Evolutionary conservation across 2,888 invertebrate genomes (phyloP).

Genomic region (Sminthurides aquaticus): DNA sequence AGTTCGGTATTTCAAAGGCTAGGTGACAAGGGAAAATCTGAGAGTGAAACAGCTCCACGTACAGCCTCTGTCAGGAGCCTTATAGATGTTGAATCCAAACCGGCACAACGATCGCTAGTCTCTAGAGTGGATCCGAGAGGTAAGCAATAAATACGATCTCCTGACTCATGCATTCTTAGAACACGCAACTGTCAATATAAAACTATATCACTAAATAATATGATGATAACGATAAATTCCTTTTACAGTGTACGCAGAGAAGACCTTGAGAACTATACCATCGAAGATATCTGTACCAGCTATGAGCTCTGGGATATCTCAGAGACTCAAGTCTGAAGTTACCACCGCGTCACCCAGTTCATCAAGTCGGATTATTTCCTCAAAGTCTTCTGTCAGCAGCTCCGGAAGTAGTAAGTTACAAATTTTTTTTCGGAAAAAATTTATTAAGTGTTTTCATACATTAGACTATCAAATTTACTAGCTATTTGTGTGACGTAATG

Average conservation of each 20-base stretch:
- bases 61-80: no score
- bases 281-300: conserved; percentile 22
- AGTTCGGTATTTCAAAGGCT: conserved; percentile 36
- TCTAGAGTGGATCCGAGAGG: neutral
- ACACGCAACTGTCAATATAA: no score
- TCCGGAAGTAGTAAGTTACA: neutral
- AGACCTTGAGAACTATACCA: conserved; percentile 25
- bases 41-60: conserved; percentile 16
- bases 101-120: no score
- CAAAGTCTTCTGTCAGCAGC: neutral
- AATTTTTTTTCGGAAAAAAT: no score
- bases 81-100: no score
- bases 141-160: neutral
- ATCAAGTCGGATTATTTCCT: conserved; percentile 6
- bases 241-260: conserved; percentile 18
- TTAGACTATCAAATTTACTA: no score
- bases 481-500: no score
- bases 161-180: neutral
- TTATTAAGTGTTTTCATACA: no score
- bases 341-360: conserved; percentile 5
- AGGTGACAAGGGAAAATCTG: conserved; percentile 19
- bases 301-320: neutral
- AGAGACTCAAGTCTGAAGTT: conserved; percentile 12
- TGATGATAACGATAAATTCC: no score
- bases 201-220: no score